Evolutionary conservation across 1,140 invertebrate genomes (phyloP).

Genomic region (Drosophila saltans): DNA sequence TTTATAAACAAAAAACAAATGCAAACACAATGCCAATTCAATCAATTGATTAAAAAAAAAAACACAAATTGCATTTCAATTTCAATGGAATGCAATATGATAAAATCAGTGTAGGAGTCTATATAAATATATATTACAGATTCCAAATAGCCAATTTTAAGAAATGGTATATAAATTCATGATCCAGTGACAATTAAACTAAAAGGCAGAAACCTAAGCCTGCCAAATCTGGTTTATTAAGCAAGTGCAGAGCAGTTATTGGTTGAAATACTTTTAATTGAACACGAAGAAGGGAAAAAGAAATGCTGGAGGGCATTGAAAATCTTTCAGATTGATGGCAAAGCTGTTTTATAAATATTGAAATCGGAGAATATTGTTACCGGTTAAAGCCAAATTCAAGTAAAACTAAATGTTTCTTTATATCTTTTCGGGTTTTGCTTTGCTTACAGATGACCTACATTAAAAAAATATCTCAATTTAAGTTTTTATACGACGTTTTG

Average conservation of each 20-base stretch:
- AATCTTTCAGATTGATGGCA: no score
- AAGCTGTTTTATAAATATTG: no score
- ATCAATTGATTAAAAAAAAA: constrained; percentile 44
- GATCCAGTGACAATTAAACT: not conserved
- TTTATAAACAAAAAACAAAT: constrained; percentile 48
- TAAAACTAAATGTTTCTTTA: no score
- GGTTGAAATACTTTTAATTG: not conserved
- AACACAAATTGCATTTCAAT: constrained; percentile 8
- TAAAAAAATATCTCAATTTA: no score
- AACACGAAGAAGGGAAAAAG: not conserved
- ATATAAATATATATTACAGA: not conserved
- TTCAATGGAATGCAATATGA: constrained; percentile 8
- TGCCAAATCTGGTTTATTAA: not conserved
- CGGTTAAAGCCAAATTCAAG: no score
- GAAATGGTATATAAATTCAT: not conserved
- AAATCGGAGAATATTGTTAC: no score
- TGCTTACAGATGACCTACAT: no score
- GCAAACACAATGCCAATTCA: constrained; percentile 43
- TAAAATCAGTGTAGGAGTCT: not conserved
- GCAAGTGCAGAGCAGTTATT: not conserved
- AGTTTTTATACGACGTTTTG: no score
- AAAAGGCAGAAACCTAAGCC: not conserved
- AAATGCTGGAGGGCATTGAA: no score
- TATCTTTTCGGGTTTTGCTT: no score
- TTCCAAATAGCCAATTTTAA: not conserved